These are phyloP conservation scores for Eupithecia tripunctaria DNA, from an alignment of 2,888 invertebrate species.

Conservation along the genomic window DNA sequence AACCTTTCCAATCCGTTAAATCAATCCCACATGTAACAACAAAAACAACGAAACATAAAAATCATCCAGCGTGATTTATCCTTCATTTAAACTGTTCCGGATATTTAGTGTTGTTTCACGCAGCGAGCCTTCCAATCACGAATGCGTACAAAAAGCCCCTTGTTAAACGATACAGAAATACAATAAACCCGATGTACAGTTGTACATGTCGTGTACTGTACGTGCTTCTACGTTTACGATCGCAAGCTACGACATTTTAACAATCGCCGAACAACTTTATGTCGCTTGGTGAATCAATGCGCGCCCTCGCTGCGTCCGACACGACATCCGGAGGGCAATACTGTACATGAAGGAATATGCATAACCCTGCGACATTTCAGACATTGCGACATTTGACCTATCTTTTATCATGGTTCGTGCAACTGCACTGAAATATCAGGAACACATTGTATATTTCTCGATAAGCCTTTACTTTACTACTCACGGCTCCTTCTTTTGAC, in stretches of 20 bases:
- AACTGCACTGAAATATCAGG: too few species aligned
- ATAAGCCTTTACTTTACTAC: neutral
- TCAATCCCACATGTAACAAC: conserved; percentile 3
- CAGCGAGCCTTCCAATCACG: conserved; percentile 32
- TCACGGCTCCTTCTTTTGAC: neutral
- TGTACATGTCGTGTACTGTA: conserved; percentile 9
- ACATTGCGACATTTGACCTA: too few species aligned
- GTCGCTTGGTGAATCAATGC: conserved; percentile 44
- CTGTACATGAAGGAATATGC: neutral
- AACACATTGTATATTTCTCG: neutral
- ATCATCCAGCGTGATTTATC: conserved; percentile 6
- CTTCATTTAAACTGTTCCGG: conserved; percentile 10
- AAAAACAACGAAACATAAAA: conserved; percentile 1
- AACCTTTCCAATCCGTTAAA: neutral
- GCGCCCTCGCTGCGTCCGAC: conserved; percentile 17
- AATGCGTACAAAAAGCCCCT: conserved; percentile 39
- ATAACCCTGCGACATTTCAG: neutral
- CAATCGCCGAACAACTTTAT: conserved; percentile 47
- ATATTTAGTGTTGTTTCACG: conserved; percentile 13
- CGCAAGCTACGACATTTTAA: conserved; percentile 46
- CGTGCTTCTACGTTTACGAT: conserved; percentile 47
- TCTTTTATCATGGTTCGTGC: too few species aligned
- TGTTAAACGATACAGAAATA: conserved; percentile 48
- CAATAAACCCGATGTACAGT: conserved; percentile 44
- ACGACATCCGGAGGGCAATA: neutral